Evolutionary conservation across 2,888 invertebrate genomes (phyloP), one percentile per base, ranked within the genome.

Genomic region (Ischnura elegans): DNA sequence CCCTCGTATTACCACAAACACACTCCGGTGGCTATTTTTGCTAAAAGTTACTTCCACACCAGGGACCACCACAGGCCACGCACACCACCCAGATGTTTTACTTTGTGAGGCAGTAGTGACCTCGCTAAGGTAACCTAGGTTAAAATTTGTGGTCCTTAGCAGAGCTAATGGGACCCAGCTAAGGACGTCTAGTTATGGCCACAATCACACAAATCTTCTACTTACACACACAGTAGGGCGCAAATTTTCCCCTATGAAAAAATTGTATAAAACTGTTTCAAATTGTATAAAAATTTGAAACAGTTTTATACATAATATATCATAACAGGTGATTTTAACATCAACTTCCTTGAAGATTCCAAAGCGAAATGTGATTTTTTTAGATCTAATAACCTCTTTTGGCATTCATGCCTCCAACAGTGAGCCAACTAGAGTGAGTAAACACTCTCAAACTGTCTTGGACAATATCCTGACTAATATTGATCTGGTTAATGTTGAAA

Each of bases 291-390:
- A 55, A 55, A 55, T 55, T 55, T 55, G 21, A 55, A 55, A 19
- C 55, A 21, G n/a, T n/a, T n/a, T n/a, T n/a, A n/a, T n/a, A 13
- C 55, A 55, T 21, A 55, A 19, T 55, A 19, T 19, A 55, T 55
- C 55, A 55, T 21, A 55, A 55, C 55, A 55, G 55, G 55, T 55
- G 55, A 55, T 55, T 55, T 55, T 55, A 55, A 55, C 55, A 55
- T 55, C 55, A 55, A 55, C 55, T 55, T 55, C 55, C 55, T 55
- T 55, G 55, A 55, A 55, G 55, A 55, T 55, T 66, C 66, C n/a
- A 66, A 66, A 66, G 66, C 66, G n/a, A 66, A 66, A 66, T 5
- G 29, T 25, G 66, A 66, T n/a, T 66, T 66, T n/a, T 29, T 66
- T 66, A 29, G 66, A 66, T 66, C 29, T 66, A 66, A 25, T 66